Conservation (phyloP, 2,888 invertebrate genomes). For the Panzeria rudis region DNA sequence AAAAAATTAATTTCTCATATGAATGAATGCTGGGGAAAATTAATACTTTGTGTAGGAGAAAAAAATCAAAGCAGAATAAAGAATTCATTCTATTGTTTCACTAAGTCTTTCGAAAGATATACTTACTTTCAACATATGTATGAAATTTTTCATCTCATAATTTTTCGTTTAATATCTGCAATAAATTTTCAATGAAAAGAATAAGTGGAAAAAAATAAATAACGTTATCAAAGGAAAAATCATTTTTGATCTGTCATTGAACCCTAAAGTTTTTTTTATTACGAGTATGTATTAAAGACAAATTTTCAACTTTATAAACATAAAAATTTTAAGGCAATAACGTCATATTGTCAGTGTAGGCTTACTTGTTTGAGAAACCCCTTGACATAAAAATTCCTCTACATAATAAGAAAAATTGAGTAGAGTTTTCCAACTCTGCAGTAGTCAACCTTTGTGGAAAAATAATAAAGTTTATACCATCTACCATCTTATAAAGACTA, state of each 20-base stretch:
- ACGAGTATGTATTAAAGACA: neutral
- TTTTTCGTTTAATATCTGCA: neutral
- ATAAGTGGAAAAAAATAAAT: neutral
- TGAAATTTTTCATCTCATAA: conserved; percentile 7
- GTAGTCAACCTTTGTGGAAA: neutral
- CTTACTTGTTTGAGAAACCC: too few relatives aligned
- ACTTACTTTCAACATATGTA: neutral
- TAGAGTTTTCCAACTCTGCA: too few relatives aligned
- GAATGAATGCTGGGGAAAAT: neutral
- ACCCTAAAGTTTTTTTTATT: neutral
- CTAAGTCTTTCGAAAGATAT: conserved; percentile 5
- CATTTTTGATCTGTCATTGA: conserved; percentile 8
- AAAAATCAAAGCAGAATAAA: conserved; percentile 4
- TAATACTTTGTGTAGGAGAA: conserved; percentile 6
- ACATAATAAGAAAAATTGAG: too few relatives aligned
- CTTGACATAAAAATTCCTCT: too few relatives aligned
- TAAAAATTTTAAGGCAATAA: neutral
- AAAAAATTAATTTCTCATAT: neutral
- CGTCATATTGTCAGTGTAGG: too few relatives aligned
- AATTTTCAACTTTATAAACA: neutral
- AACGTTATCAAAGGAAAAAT: neutral
- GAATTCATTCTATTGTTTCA: conserved; percentile 18
- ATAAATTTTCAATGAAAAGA: neutral
- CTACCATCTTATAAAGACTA: neutral
- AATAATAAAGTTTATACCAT: too few relatives aligned